Base-by-base conservation (phyloP, 1,140 invertebrate species). In the Drosophila lowei region DNA sequence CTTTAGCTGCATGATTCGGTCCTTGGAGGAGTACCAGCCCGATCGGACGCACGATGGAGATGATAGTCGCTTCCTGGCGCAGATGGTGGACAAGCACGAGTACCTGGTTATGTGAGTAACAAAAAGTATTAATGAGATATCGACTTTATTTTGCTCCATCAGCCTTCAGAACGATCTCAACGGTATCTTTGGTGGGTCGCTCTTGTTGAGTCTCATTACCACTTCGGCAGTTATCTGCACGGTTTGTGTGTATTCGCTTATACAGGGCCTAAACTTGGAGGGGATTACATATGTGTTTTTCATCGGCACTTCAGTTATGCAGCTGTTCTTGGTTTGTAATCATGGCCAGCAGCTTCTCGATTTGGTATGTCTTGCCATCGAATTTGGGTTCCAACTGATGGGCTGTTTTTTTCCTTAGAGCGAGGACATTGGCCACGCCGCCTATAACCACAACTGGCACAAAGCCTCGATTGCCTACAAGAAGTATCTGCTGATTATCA, bases 281-380 rank as follows among this genome's bases (percentile, higher is more conserved):
- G 75, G 79, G 1, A 15, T 72, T 8, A 47, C 67, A 13, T 78
- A 72, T 44, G 43, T 70, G 3, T 23, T 77, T 6, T 86, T 85
- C 23, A 63, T 85, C 8, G 53, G 53, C 43, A 75, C 67, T 42
- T 56, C 74, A 11, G 16, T 42, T 3, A 44, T 44, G 9, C 81
- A 79, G 47, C 48, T 81, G 11, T 88, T 60, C 42, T 38, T 88
- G 23, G 55, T 88, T 3, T 88, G 83, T 23, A 62, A 81, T 34
- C 76, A 73, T 30, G 83, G 83, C 2, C 67, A 88, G 38, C 21
- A 72, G 25, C 58, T 88, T 2, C 54, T 53, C 6, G 61, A 56
- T 11, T 54, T 73, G 70, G 70, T 72, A 18, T 8, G 43, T 30
- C 23, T 8, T 38, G 0, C 1, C 11, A 16, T 46, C 2, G 15